Evolutionary conservation across 1,140 invertebrate genomes (phyloP), one percentile per base, ranked within the genome.

Genomic region (Archivesica marissinica): DNA sequence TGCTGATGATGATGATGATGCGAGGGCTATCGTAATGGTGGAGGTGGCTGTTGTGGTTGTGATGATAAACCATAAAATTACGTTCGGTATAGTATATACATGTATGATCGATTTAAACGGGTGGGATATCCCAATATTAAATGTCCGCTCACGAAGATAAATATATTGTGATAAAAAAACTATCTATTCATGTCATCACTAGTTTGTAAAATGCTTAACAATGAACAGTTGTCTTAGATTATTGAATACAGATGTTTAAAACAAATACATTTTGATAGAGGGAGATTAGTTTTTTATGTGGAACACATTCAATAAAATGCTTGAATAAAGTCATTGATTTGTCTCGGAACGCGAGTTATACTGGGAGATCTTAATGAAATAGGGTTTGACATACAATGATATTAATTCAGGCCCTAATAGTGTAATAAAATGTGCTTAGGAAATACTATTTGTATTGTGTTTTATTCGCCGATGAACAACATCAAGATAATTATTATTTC

Each of bases 291-390:
- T 59, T 52, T 59, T n/a, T n/a, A n/a, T 59, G 20, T 54, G 50
- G 54, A 30, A 28, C 54, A 59, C 54, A 28, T 30, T 28, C 4
- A 59, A n/a, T 28, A 17, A 59, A 28, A 28, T 17, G 54, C 50
- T n/a, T 54, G 25, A 59, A 59, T 59, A 59, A 59, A 28, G 54
- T 59, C 54, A 59, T 28, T 59, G 54, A 59, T 59, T 59, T 59
- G 7, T 30, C 7, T 59, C 25, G 9, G 33, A 28, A 59, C 33
- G n/a, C 33, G 6, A n/a, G 50, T 59, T 28, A 59, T n/a, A n/a
- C n/a, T n/a, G n/a, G n/a, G n/a, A 59, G n/a, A 3, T 4, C 33
- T 30, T 59, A 6, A 59, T 59, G 3, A 59, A 59, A n/a, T n/a
- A 59, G 54, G 54, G 25, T 28, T 6, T 59, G 54, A 59, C 54